Evolutionary conservation across 2,888 invertebrate genomes (phyloP).

Genomic region (Scrobipalpa costella): DNA sequence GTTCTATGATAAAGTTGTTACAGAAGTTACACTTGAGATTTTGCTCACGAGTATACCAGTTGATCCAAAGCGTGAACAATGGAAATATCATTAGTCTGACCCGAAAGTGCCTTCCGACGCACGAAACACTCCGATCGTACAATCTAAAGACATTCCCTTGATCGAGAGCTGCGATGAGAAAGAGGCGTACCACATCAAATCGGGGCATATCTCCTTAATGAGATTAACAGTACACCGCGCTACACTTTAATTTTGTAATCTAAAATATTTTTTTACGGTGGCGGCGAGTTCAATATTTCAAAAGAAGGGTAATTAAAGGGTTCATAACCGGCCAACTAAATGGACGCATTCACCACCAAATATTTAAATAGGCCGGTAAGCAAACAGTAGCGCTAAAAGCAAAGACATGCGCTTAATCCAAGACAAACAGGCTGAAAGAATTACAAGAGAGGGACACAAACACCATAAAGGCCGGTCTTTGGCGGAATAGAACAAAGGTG

Average conservation of each 20-base stretch:
- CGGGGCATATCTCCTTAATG: slow-evolving; percentile 53
- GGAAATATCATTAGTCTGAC: slow-evolving; percentile 66
- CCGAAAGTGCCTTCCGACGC: slow-evolving; percentile 63
- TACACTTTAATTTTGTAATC: slow-evolving; percentile 50
- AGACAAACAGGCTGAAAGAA: slow-evolving; percentile 75
- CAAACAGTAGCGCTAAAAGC: slow-evolving; percentile 78
- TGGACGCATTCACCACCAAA: slow-evolving; percentile 67
- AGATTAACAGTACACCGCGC: slow-evolving; percentile 49
- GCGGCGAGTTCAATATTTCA: slow-evolving; percentile 67
- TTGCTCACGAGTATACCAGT: slow-evolving; percentile 57
- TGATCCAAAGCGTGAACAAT: slow-evolving; percentile 76
- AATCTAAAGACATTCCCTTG: slow-evolving; percentile 56
- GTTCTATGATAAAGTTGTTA: slow-evolving; percentile 12
- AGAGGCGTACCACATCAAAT: slow-evolving; percentile 54
- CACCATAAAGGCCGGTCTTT: slow-evolving; percentile 52
- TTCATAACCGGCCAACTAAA: slow-evolving; percentile 67
- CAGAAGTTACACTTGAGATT: slow-evolving; percentile 36
- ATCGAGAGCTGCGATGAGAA: slow-evolving; percentile 54
- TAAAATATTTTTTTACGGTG: slow-evolving; percentile 55
- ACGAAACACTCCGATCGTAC: slow-evolving; percentile 62
- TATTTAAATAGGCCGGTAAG: slow-evolving; percentile 70
- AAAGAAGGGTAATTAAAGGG: slow-evolving; percentile 73
- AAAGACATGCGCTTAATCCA: slow-evolving; percentile 78
- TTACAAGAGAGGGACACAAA: slow-evolving; percentile 70
- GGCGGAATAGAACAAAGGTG: not conserved